Base-by-base conservation (phyloP, 35 echinoderm and acorn worm genomes). In the Holothuria glaberrima region DNA sequence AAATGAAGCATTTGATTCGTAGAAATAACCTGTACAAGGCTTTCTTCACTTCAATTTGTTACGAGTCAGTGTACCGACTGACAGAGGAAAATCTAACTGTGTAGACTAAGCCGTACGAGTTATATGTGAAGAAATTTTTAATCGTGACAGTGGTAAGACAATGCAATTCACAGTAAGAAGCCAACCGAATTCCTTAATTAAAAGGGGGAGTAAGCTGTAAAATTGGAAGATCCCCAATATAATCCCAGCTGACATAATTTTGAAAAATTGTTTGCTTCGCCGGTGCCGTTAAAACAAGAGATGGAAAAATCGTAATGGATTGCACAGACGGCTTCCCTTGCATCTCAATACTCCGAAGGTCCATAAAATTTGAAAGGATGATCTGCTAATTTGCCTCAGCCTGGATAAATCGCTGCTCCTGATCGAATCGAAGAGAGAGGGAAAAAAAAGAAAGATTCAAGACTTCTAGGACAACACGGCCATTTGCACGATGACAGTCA, bases 211-310 rank as follows among this genome's bases (percentile, higher is more conserved):
- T 84, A 84, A 33, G 80, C 58, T 36, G 33, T 22, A 36, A 24
- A 33, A 31, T 30, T 10, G 57, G 52, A 84, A 63, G 46, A 84
- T 48, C 56, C 10, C 30, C 56, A 61, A 62, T 84, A 22, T 38
- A 84, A 31, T 84, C 34, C 80, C 80, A n/a, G 58, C 80, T 84
- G 80, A 84, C 80, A 84, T 63, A 84, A 84, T 84, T 84, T 61
- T 84, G 54, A 84, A 84, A 84, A 84, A 84, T 84, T 61, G 80
- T 84, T 84, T 84, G 54, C 58, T 36, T 24, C 80, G 26, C 56
- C 80, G 31, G 46, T 29, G 58, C 59, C 80, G 52, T 84, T 36
- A 63, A 81, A 82, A 82, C 14, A 82, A 9, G 48, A 21, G 58
- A 58, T 10, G 80, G 29, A 60, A 45, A 24, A 77, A 45, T 22